A percentile compares a stretch with the other conserved stretches of the same genome.
Conservation (phyloP, 2,888 invertebrate species). For the Orthosia incerta region DNA sequence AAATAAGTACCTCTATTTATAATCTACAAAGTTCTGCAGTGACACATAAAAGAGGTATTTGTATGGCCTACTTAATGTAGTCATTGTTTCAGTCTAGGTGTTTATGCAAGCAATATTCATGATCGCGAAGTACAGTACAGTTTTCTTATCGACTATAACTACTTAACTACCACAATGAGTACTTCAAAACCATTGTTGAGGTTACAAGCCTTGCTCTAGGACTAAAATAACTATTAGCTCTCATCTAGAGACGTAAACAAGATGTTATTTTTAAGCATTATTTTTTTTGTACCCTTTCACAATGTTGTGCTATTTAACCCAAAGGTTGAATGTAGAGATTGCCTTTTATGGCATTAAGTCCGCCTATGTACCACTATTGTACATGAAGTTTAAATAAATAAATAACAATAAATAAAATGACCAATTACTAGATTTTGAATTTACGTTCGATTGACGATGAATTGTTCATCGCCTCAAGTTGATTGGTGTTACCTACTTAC, state of each 20-base stretch:
- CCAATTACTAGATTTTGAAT: neutral
- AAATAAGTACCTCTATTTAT: neutral
- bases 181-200: neutral
- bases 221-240: neutral
- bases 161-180: neutral
- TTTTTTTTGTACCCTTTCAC: too few relatives aligned
- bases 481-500: too few relatives aligned
- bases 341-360: too few relatives aligned
- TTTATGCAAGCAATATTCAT: constrained; percentile 11
- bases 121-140: neutral
- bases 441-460: neutral
- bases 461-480: neutral
- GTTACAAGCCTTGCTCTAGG: neutral
- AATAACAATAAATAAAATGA: neutral
- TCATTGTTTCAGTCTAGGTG: constrained; percentile 17
- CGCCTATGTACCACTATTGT: too few relatives aligned
- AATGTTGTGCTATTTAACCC: too few relatives aligned
- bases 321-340: too few relatives aligned
- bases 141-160: constrained; percentile 32
- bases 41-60: neutral
- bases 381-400: too few relatives aligned
- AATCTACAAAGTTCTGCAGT: neutral
- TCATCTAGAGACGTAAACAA: too few relatives aligned
- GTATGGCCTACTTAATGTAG: neutral
- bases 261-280: too few relatives aligned